phyloP scores from a whole-genome alignment of 2,888 invertebrate genomes.

The Pinctada fucata region DNA sequence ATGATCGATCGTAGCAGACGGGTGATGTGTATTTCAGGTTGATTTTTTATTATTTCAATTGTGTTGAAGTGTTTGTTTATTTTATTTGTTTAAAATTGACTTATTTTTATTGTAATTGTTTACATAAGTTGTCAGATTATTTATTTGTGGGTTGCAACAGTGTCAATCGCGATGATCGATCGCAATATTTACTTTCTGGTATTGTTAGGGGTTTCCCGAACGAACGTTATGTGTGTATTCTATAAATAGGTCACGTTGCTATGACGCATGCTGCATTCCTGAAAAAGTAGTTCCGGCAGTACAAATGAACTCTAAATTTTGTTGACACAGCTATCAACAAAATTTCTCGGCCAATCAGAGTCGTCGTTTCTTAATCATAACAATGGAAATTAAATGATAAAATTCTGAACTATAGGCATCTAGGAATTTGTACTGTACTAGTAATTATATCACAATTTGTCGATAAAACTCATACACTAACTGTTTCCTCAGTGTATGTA shows the following conservation, averaged over 20 bases:
- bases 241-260: conserved; percentile 4
- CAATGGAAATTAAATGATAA: too few species aligned
- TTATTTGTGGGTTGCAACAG: neutral
- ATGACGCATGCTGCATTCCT: neutral
- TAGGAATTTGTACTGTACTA: too few species aligned
- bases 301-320: neutral
- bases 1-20: neutral
- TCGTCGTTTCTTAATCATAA: too few species aligned
- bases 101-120: neutral
- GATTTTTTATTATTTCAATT: neutral
- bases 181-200: neutral
- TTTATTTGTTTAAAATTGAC: neutral
- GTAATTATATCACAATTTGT: too few species aligned
- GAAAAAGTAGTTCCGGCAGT: neutral
- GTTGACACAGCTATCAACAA: too few species aligned
- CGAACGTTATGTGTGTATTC: neutral
- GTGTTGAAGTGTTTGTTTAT: neutral
- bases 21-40: neutral
- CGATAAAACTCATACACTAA: too few species aligned
- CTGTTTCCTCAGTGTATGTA: too few species aligned
- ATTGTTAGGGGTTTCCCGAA: neutral
- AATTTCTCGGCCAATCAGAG: too few species aligned
- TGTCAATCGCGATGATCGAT: neutral
- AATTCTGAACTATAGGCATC: too few species aligned
- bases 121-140: neutral